Base-by-base conservation (phyloP, 2,113 vertebrate species). In the Odontesthes bonariensis region DNA sequence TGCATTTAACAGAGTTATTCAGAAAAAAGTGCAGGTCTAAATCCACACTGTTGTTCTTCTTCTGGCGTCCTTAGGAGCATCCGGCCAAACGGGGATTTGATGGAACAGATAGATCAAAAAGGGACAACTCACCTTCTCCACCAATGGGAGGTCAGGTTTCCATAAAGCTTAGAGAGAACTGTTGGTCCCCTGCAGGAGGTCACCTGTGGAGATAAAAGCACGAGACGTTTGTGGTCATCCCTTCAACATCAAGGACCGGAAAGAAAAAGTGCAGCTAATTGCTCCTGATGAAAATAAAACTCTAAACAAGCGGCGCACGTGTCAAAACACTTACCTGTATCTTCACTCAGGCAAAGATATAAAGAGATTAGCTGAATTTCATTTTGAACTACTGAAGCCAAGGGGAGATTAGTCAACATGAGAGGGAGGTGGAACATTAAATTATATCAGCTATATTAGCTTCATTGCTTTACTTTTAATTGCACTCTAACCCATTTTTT, bases 131-230 rank as follows among this genome's bases (percentile, higher is more conserved):
- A 90, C 91, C 86, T 91, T 91, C 86, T 88, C 82, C 86, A 77
- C 83, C 80, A 88, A 73, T 52, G 70, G 83, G 81, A 91, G 82
- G 76, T 92, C 91, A 91, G 83, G 83, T 90, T 93, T 90, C 91
- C 89, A 91, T 91, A 87, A 89, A 91, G 72, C 75, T 88, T 12
- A 38, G 67, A 54, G 63, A 79, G 65, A 74, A 78, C 80, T 64
- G 67, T 57, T 42, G 14, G 75, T 86, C 82, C 81, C 79, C 89
- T 84, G 82, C 75, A 81, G 89, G 87, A 89, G 85, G 76, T 89
- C 82, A 87, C 86, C 90, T 91, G 82, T 27, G 31, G 10, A 54
- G 46, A 60, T 23, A 59, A 62, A 56, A 80, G 44, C 14, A 85
- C 0, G 32, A 68, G 8, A 64, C 22, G 52, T 10, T 49, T 16